Percentiles rank a stretch among this genome's conserved stretches.
These are phyloP conservation scores for Spea bombifrons DNA, from an alignment of 2,113 vertebrate species.

Conservation along the genomic window DNA sequence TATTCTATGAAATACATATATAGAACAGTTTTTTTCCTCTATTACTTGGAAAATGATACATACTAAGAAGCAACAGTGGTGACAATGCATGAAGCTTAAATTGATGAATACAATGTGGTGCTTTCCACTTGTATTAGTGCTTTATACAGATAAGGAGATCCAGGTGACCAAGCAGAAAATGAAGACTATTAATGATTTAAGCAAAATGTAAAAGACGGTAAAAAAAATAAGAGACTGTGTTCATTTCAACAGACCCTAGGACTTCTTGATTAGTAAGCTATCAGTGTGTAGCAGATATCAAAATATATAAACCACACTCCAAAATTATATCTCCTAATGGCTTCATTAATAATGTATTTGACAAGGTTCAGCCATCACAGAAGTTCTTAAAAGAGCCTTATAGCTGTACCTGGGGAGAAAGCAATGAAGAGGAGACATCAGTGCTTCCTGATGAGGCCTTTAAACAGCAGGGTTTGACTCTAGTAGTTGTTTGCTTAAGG, in stretches of 20 bases:
- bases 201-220: conserved; percentile 25
- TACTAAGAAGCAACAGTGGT: conserved; percentile 53
- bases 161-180: conserved; percentile 40
- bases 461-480: conserved; percentile 36
- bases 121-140: conserved; percentile 53
- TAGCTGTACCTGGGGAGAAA: conserved; percentile 30
- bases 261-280: conserved; percentile 54
- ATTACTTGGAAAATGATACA: too few relatives aligned
- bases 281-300: conserved; percentile 48
- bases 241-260: conserved; percentile 37
- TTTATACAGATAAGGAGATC: conserved; percentile 52
- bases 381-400: conserved; percentile 27
- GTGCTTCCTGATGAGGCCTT: conserved; percentile 21
- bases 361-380: conserved; percentile 47
- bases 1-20: too few relatives aligned
- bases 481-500: conserved; percentile 31
- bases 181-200: too few relatives aligned
- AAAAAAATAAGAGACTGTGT: conserved; percentile 19
- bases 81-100: conserved; percentile 49
- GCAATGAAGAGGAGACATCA: conserved; percentile 31
- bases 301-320: conserved; percentile 50
- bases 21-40: too few relatives aligned
- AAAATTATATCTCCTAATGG: conserved; percentile 51
- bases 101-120: conserved; percentile 51
- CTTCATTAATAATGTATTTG: conserved; percentile 53